Base-by-base conservation (phyloP, 2,797 vertebrate genomes). In the Anguilla anguilla region DNA sequence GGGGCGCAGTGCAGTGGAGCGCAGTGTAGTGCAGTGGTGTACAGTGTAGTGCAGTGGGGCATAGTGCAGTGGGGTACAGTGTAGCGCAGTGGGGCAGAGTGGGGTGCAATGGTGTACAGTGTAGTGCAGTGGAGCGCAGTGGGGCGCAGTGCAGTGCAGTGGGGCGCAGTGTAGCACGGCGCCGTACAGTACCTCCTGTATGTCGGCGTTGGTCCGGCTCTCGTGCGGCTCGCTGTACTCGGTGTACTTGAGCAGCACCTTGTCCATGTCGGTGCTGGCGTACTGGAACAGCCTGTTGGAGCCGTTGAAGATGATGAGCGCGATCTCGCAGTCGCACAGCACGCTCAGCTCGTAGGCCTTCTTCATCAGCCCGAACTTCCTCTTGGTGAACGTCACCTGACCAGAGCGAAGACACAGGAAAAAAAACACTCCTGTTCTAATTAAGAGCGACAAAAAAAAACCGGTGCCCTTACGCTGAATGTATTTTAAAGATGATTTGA, bases 251-350 rank as follows among this genome's bases (percentile, higher is more conserved):
- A 99, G 96, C 86, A 99, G 96, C 25, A 99, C 98, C 46, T 96
- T 97, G 95, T 99, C 98, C 98, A 99, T 99, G 94, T 99, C 98
- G 0, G 97, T 98, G 96, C 98, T 99, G 93, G 98, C 98, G 0
- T 98, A 99, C 95, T 99, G 98, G 95, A 99, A 99, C 67, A 99
- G 97, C 3, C 97, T 96, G 92, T 99, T 98, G 91, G 98, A 96
- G 95, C 97, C 97, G 95, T 99, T 99, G 97, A 99, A 99, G 95
- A 99, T 99, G 96, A 99, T 99, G 90, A 99, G 98, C 25, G 98
- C 98, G 31, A 99, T 99, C 96, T 99, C 98, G 1, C 98, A 99
- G 96, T 99, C 98, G 0, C 98, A 99, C 88, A 99, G 95, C 88
- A 99, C 98, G 3, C 98, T 99, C 95, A 99, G 94, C 94, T 99